Conservation (phyloP, 2,797 vertebrate species). For the Acropternis orthonyx region DNA sequence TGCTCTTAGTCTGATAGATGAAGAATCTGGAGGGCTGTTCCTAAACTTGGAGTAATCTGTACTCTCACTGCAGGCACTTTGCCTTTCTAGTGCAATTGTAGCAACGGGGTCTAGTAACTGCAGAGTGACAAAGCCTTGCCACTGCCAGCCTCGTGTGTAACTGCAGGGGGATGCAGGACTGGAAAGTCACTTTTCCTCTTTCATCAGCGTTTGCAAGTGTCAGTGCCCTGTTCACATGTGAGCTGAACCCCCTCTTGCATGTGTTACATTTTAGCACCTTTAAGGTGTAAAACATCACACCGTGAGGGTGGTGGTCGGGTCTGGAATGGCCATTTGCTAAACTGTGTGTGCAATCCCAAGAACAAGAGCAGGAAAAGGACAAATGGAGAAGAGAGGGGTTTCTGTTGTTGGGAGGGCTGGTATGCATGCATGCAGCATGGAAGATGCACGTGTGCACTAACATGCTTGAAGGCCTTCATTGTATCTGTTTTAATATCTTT, state of each 20-base stretch:
- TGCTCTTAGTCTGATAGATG: neutral
- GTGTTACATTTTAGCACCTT: neutral
- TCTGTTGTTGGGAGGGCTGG: neutral
- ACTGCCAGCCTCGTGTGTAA: neutral
- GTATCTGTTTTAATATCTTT: neutral
- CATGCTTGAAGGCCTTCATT: neutral
- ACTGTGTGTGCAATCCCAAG: neutral
- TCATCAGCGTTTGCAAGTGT: neutral
- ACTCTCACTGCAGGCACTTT: neutral
- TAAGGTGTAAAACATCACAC: neutral
- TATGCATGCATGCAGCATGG: fast-evolving
- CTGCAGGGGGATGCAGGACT: neutral
- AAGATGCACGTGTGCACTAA: neutral
- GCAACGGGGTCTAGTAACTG: fast-evolving
- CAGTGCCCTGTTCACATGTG: neutral
- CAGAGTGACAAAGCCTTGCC: neutral
- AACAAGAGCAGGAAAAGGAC: neutral
- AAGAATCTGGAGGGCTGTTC: neutral
- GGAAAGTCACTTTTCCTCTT: neutral
- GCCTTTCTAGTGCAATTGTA: neutral
- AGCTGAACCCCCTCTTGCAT: neutral
- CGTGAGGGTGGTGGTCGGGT: fast-evolving
- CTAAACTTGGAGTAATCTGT: neutral
- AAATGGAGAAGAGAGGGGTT: neutral
- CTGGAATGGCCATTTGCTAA: neutral